These are phyloP conservation scores for Saccopteryx leptura DNA, from an alignment of 2,113 vertebrate species.

Conservation along the genomic window DNA sequence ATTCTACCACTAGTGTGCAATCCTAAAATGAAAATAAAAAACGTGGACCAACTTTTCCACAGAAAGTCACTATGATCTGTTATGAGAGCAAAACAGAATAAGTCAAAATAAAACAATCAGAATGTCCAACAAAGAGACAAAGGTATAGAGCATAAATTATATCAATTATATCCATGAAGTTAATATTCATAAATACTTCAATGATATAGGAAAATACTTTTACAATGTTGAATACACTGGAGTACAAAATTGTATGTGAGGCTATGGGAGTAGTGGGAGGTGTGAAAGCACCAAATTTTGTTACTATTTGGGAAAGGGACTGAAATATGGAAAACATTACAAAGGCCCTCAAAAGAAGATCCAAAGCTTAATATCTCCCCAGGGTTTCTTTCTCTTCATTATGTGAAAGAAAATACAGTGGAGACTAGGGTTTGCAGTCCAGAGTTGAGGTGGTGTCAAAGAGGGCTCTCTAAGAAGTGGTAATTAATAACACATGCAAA, in stretches of 20 bases:
- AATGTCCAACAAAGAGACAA: neutral
- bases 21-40: conserved; percentile 22
- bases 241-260: neutral
- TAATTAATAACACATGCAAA: neutral
- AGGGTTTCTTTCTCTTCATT: conserved; percentile 23
- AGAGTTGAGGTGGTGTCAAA: neutral
- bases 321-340: neutral
- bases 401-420: neutral
- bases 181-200: neutral
- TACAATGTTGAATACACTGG: neutral
- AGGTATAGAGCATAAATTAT: neutral
- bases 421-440: neutral
- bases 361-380: neutral
- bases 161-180: neutral
- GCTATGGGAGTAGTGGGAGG: neutral
- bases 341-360: neutral
- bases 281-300: neutral
- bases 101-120: conserved; percentile 15
- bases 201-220: neutral
- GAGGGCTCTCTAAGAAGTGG: neutral
- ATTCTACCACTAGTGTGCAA: neutral
- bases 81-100: neutral
- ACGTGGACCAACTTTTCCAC: neutral
- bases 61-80: neutral
- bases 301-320: neutral